Evolutionary conservation across 2,888 invertebrate species (phyloP).

Genomic region (Lottia gigantea): DNA sequence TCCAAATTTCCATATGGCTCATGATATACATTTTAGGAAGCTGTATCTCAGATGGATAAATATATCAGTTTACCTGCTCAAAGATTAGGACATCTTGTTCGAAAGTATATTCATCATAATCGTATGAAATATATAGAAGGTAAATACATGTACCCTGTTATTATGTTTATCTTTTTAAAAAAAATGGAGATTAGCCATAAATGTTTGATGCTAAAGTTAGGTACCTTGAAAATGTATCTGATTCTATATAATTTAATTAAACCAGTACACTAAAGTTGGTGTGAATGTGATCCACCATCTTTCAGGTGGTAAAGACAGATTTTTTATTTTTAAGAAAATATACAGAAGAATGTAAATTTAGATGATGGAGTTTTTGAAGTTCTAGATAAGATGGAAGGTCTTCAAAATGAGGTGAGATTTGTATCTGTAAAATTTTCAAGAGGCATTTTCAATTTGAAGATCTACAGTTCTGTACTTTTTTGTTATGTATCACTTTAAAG

Average conservation of each 20-base stretch:
- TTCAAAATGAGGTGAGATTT: conserved; percentile 58
- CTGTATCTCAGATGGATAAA: conserved; percentile 63
- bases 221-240: too few relatives aligned
- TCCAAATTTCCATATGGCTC: too few relatives aligned
- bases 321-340: conserved; percentile 53
- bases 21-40: conserved; percentile 47
- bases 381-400: conserved; percentile 63
- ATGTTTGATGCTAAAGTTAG: too few relatives aligned
- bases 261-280: too few relatives aligned
- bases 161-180: too few relatives aligned
- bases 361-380: conserved; percentile 62
- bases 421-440: too few relatives aligned
- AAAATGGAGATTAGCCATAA: too few relatives aligned
- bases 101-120: conserved; percentile 64
- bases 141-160: conserved; percentile 20
- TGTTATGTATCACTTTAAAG: too few relatives aligned
- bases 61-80: conserved; percentile 65
- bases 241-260: too few relatives aligned
- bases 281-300: too few relatives aligned
- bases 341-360: conserved; percentile 58
- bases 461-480: too few relatives aligned
- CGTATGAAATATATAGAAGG: conserved; percentile 66
- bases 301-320: neutral
- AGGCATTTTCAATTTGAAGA: too few relatives aligned
- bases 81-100: conserved; percentile 61